Evolutionary conservation across 2,888 invertebrate genomes (phyloP).

Genomic region (Leptura quadrifasciata): DNA sequence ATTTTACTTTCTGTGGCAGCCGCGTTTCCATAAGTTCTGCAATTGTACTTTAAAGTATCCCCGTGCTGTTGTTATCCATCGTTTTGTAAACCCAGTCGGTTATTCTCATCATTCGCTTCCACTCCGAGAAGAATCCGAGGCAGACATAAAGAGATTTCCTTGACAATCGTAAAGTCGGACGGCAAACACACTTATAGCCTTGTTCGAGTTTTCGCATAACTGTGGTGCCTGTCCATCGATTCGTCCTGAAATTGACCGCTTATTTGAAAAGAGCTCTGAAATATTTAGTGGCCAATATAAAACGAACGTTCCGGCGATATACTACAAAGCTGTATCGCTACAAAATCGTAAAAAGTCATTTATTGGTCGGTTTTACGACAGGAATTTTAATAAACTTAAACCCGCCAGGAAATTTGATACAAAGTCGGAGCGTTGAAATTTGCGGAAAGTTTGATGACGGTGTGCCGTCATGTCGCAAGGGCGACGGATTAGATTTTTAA

Average conservation of each 20-base stretch:
- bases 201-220: constrained; percentile 17
- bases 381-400: constrained; percentile 37
- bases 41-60: not conserved
- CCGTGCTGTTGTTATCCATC: not conserved
- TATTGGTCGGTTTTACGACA: constrained; percentile 29
- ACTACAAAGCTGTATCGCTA: constrained; percentile 11
- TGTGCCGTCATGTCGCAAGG: not conserved
- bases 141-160: constrained; percentile 10
- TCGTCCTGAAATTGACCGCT: constrained; percentile 11
- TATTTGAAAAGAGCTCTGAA: constrained; percentile 24
- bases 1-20: too few species aligned
- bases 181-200: constrained; percentile 20
- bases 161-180: constrained; percentile 2
- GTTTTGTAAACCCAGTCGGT: not conserved
- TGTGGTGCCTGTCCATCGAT: constrained; percentile 1
- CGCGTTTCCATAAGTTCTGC: too few species aligned
- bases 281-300: constrained; percentile 37
- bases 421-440: not conserved
- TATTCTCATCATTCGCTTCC: not conserved
- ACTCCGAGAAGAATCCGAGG: not conserved
- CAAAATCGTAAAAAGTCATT: constrained; percentile 33
- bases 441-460: constrained; percentile 9
- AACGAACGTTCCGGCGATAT: constrained; percentile 3
- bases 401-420: constrained; percentile 24
- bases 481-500: not conserved